phyloP scores from a whole-genome alignment of 2,113 vertebrate species.

The Toxostoma redivivum region DNA sequence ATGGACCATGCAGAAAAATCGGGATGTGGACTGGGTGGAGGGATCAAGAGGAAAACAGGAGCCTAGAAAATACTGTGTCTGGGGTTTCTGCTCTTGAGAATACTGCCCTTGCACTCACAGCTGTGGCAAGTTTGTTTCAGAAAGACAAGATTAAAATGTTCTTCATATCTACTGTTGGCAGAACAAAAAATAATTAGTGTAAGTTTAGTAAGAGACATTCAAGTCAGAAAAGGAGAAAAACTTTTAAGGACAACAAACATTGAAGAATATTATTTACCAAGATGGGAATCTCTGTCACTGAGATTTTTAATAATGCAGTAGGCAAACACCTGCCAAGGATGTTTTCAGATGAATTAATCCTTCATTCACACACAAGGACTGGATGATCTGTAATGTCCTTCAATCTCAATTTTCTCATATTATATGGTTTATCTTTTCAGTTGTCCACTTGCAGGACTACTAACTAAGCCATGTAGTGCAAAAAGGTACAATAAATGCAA shows the following conservation, averaged over 20 bases:
- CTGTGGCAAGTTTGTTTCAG: background rate
- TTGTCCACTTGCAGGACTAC: background rate
- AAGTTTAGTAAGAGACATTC: background rate
- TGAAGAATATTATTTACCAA: conserved; percentile 1
- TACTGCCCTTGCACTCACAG: background rate
- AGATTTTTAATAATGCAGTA: conserved; percentile 34
- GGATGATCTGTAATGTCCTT: background rate
- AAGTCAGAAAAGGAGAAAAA: background rate
- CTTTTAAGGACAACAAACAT: background rate
- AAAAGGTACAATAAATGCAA: conserved; percentile 10
- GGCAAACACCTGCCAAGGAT: conserved; percentile 14
- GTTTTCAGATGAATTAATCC: conserved; percentile 10
- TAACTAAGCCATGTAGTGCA: background rate
- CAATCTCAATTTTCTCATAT: background rate
- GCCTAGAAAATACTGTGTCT: background rate
- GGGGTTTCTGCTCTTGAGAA: background rate
- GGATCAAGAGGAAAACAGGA: background rate
- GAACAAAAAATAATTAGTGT: background rate
- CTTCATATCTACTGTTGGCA: background rate
- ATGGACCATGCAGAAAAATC: background rate
- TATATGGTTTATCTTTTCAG: background rate
- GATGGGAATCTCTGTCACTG: background rate
- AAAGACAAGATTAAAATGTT: background rate
- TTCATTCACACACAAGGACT: background rate
- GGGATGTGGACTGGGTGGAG: background rate